Evolutionary conservation across 2,113 vertebrate genomes (phyloP).

Genomic region (Cyanocitta stelleri): DNA sequence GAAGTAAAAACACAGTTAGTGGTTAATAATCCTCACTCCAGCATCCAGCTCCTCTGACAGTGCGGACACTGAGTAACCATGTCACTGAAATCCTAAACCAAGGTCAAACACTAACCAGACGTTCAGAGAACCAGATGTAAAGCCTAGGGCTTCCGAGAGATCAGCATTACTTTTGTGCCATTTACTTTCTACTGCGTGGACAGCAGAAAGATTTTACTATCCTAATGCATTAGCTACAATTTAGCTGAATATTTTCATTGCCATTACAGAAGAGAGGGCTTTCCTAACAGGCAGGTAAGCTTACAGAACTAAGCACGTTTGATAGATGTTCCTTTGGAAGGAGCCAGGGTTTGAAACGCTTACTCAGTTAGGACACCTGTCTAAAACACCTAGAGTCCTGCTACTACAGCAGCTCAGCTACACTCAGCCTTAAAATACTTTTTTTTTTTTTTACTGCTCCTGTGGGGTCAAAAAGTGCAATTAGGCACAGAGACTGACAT

Average conservation of each 20-base stretch:
- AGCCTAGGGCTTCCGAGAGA: fast-evolving
- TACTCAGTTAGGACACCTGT: neutral
- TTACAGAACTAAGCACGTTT: neutral
- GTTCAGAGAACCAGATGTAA: neutral
- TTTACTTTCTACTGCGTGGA: neutral
- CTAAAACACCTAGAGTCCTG: neutral
- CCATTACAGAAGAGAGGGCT: neutral
- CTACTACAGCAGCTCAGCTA: neutral
- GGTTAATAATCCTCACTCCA: neutral
- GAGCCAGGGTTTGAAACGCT: neutral
- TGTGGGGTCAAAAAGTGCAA: neutral
- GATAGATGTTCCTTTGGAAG: neutral
- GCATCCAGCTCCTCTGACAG: neutral
- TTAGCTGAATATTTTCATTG: neutral
- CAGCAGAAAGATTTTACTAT: neutral
- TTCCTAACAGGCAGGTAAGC: neutral
- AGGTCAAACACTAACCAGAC: neutral
- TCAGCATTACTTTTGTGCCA: neutral
- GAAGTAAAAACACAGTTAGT: neutral
- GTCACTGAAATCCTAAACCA: neutral
- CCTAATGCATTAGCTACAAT: neutral
- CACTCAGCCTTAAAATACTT: neutral
- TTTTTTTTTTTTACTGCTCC: neutral
- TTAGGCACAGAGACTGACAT: neutral
- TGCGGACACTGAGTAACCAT: neutral